Base-by-base conservation (phyloP, 1,140 invertebrate species). In the Trichoplusia ni region DNA sequence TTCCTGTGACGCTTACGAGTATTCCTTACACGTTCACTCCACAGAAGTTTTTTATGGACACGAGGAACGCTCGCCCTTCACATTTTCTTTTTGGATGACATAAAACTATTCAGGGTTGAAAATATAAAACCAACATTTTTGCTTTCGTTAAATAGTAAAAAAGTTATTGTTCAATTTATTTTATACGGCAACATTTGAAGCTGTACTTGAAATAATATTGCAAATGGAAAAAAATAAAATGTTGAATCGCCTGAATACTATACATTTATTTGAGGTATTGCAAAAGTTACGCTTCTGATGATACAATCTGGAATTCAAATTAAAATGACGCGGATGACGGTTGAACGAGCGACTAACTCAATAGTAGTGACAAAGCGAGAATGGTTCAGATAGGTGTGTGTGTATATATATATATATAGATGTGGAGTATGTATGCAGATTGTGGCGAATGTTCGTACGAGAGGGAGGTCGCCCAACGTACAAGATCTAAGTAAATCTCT, bases 11-110 rank as follows among this genome's bases (percentile, higher is more conserved):
- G 83, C 74, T 84, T 86, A 58, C 54, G 54, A 58, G 54, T 58
- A 90, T 87, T 90, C 87, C 84, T 84, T 83, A 89, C 87, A 90
- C 87, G 87, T 90, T 84, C 80, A 77, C 71, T 78, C 76, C 83
- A 76, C 73, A 79, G 63, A 87, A 90, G 81, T 90, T 90, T 90
- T 58, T 90, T 89, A 90, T 87, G 76, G 77, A 79, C 80, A 74
- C 65, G 64, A 61, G 67, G 70, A 84, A 77, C 73, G 80, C 68
- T 77, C 74, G 74, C 82, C 80, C 73, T 38, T 58, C 31, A 58
- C 14, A 58, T 44, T 58, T 58, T 44, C 54, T 58, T 58, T 58
- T 58, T 44, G 38, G 16, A 58, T 73, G 71, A 74, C 69, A 78
- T 79, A 79, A 82, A 81, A 82, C 71, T 69, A 68, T 64, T 63